Percentiles rank a stretch among this genome's conserved stretches.
These are phyloP conservation scores for Leptoteleia sp. DNA, from an alignment of 1,140 invertebrate species.

Conservation along the genomic window DNA sequence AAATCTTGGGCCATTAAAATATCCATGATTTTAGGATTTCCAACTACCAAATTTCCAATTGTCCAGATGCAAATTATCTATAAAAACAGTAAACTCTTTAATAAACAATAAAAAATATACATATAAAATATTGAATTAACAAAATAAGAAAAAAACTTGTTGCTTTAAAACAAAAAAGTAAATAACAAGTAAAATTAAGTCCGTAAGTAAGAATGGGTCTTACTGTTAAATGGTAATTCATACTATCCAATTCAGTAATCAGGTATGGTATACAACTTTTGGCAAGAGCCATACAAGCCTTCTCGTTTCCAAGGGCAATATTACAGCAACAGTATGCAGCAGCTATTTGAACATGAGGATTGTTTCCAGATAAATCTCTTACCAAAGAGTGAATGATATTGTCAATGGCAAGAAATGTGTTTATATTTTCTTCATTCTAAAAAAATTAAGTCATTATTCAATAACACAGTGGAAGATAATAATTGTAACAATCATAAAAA, in stretches of 20 bases:
- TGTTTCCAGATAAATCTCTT: conserved; percentile 74
- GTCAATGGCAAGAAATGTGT: conserved; percentile 73
- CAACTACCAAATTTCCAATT: conserved; percentile 75
- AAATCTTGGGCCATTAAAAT: conserved; percentile 74
- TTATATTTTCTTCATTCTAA: conserved; percentile 74
- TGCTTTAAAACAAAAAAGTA: too few species aligned
- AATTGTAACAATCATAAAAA: too few species aligned
- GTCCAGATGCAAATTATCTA: conserved; percentile 78
- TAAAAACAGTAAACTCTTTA: neutral
- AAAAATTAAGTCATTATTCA: conserved; percentile 5
- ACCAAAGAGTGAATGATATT: conserved; percentile 71
- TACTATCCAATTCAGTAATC: conserved; percentile 72
- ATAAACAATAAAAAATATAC: conserved; percentile 15
- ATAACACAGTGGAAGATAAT: too few species aligned
- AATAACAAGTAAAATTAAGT: neutral
- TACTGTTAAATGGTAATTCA: conserved; percentile 75
- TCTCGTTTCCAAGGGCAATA: conserved; percentile 76
- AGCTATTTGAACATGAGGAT: conserved; percentile 71
- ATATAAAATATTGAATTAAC: neutral
- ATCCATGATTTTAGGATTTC: conserved; percentile 68
- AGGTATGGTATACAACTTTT: conserved; percentile 76
- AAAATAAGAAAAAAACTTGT: neutral
- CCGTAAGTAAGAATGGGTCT: conserved; percentile 4
- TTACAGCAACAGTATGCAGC: conserved; percentile 79
- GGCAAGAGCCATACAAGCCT: conserved; percentile 71